Base-by-base conservation (phyloP, 2,888 invertebrate genomes). In the Sympetrum striolatum region DNA sequence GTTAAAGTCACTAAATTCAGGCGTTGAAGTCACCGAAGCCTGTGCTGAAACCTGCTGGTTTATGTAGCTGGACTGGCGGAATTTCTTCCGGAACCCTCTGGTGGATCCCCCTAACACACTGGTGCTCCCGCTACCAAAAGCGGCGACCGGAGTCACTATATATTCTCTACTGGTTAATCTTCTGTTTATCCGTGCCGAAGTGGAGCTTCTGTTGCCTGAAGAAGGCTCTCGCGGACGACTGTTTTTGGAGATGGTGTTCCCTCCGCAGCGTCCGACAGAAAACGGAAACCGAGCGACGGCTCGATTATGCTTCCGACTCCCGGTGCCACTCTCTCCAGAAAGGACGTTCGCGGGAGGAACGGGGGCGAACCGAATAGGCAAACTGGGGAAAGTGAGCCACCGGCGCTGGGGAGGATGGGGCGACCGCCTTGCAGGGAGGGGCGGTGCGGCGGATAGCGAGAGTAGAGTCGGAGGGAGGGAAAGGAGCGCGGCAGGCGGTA, bases 321-420 rank as follows among this genome's bases (percentile, higher is more conserved):
- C 60, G 37, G 86, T 37, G 86, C 86, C 86, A 86, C 86, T 86
- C 86, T 86, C 86, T 86, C 86, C 86, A 86, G 86, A 86, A 60
- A 86, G 86, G 86, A 60, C 86, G 60, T 86, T 60, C 60, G 86
- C 86, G 60, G 58, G 58, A 35, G 86, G 86, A 86, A 60, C 86
- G 86, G 86, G 86, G 86, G 86, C 86, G 86, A 58, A 86, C 86
- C 86, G 86, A 86, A 86, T 86, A 86, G 86, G 86, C 86, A 60
- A 86, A 86, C 64, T 60, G 86, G 86, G 86, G 86, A 86, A 86
- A 86, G 86, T 86, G 86, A 82, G 82, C 82, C 82, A 82, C 53
- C 58, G 35, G 58, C 73, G 73, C 25, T 73, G 73, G 5, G 3
- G 73, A 31, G 31, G 73, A 31, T 12, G 31, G 35, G 53, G 82